phyloP scores from a whole-genome alignment of 1,140 invertebrate genomes.

The Pogonomyrmex barbatus region DNA sequence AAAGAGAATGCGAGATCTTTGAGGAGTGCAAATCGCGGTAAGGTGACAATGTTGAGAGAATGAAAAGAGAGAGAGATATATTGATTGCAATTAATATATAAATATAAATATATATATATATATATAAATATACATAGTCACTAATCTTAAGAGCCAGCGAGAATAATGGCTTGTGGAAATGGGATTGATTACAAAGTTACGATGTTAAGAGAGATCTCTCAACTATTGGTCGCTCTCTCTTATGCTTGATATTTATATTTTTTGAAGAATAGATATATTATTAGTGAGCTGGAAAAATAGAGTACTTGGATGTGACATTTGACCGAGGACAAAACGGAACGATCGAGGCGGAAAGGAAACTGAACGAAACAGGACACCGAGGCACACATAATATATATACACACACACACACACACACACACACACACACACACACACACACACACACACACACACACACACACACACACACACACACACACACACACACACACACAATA shows the following conservation, averaged over 20 bases:
- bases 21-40: constrained; percentile 38
- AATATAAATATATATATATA: constrained; percentile 62
- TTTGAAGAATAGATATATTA: constrained; percentile 78
- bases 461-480: constrained; percentile 42
- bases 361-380: constrained; percentile 54
- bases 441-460: constrained; percentile 56
- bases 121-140: constrained; percentile 77
- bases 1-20: constrained; percentile 1
- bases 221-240: constrained; percentile 73
- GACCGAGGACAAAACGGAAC: constrained; percentile 50
- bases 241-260: constrained; percentile 85
- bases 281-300: constrained; percentile 72
- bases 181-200: constrained; percentile 66
- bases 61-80: constrained; percentile 54
- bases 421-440: constrained; percentile 52
- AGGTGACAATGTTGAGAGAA: constrained; percentile 54
- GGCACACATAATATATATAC: constrained; percentile 16
- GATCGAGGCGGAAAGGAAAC: constrained; percentile 60
- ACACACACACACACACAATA: constrained; percentile 59
- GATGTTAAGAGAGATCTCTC: constrained; percentile 57
- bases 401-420: constrained; percentile 51
- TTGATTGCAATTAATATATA: constrained; percentile 64
- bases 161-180: constrained; percentile 61
- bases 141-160: constrained; percentile 81
- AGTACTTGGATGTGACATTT: constrained; percentile 44